Evolutionary conservation across 2,113 vertebrate species (phyloP).

Genomic region (Raja brachyura): DNA sequence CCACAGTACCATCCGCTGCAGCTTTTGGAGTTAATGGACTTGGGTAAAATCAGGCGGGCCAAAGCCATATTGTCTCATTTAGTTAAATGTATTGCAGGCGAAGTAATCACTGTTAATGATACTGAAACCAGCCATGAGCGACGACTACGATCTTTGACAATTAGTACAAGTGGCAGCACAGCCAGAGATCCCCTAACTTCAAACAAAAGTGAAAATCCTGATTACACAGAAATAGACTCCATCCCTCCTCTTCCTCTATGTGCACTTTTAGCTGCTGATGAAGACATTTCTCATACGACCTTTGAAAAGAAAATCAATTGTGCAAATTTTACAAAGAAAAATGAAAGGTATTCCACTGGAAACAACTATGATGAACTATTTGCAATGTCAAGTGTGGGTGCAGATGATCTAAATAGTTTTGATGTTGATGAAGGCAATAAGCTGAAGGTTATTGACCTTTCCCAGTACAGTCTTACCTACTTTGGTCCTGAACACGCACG

Average conservation of each 20-base stretch:
- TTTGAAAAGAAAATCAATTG: slow-evolving; percentile 64
- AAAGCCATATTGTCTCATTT: slow-evolving; percentile 94
- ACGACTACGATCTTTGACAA: slow-evolving; percentile 77
- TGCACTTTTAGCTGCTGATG: slow-evolving; percentile 84
- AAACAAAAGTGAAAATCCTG: slow-evolving; percentile 70
- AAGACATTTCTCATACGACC: slow-evolving; percentile 63
- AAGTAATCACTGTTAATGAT: slow-evolving; percentile 81
- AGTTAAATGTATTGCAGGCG: slow-evolving; percentile 94
- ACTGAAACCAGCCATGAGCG: slow-evolving; percentile 63
- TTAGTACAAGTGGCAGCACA: slow-evolving; percentile 87
- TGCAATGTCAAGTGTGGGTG: slow-evolving; percentile 51
- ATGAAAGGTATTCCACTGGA: slow-evolving; percentile 53
- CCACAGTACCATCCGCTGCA: slow-evolving; percentile 96
- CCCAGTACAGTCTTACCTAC: slow-evolving; percentile 81
- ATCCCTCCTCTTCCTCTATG: slow-evolving; percentile 89
- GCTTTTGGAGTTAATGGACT: slow-evolving; percentile 91
- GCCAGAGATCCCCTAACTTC: slow-evolving; percentile 78
- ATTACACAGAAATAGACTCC: slow-evolving; percentile 92
- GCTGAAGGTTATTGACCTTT: slow-evolving; percentile 81
- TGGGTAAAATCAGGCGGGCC: slow-evolving; percentile 84
- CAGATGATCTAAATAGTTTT: slow-evolving; percentile 62
- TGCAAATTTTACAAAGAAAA: slow-evolving; percentile 60
- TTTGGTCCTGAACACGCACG: slow-evolving; percentile 92
- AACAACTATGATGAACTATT: slow-evolving; percentile 88
- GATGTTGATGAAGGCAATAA: slow-evolving; percentile 62